Conservation (phyloP, 2,113 vertebrate species). For the Madoqua kirkii region DNA sequence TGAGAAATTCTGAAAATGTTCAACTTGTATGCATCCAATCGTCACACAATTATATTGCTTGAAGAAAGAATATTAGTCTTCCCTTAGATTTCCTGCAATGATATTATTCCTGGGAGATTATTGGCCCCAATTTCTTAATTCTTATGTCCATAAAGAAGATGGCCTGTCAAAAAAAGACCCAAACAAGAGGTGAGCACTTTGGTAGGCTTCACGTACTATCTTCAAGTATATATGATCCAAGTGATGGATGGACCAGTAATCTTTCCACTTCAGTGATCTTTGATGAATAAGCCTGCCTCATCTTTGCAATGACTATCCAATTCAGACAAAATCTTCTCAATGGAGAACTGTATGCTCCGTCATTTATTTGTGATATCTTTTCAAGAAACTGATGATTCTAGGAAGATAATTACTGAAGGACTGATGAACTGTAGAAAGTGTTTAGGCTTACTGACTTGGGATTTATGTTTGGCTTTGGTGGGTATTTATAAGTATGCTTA, state of each 20-base stretch:
- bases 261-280: background rate
- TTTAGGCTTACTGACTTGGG: background rate
- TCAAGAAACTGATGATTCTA: background rate
- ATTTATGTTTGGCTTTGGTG: background rate
- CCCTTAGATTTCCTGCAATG: background rate
- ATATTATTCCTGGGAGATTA: background rate
- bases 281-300: background rate
- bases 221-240: background rate
- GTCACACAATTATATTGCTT: background rate
- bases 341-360: background rate
- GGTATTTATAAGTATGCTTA: background rate
- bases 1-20: background rate
- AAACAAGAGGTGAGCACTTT: background rate
- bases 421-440: background rate
- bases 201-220: background rate
- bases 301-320: background rate
- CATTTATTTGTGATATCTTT: background rate
- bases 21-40: background rate
- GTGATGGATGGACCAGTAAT: too few relatives aligned
- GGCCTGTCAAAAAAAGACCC: background rate
- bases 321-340: background rate
- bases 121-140: background rate
- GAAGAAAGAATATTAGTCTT: background rate
- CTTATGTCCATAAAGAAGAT: background rate
- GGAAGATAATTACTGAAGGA: background rate